phyloP scores from a whole-genome alignment of 2,888 invertebrate species.

The Ferrisia virgata region DNA sequence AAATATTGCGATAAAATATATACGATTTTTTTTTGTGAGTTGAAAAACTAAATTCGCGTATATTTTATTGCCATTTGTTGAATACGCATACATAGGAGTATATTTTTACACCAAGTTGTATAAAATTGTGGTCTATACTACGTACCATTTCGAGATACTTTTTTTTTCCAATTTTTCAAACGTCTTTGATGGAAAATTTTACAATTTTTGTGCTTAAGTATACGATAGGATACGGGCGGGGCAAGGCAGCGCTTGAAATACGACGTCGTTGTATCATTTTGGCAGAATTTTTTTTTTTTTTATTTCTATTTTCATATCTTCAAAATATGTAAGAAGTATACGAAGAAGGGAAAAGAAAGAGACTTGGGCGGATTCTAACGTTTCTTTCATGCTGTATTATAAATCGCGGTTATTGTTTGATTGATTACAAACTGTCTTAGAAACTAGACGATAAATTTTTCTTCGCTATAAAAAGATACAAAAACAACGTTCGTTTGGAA shows the following conservation, averaged over 20 bases:
- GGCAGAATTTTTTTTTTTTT: neutral
- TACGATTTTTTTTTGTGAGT: neutral
- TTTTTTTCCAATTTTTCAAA: neutral
- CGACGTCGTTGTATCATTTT: neutral
- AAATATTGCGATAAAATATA: neutral
- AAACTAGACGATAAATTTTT: neutral
- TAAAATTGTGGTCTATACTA: no score
- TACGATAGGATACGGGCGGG: neutral
- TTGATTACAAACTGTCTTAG: neutral
- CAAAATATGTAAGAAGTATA: no score
- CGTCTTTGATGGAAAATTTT: neutral
- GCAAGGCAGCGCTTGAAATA: neutral
- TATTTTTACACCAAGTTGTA: neutral
- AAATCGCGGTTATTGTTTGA: slow-evolving; percentile 7
- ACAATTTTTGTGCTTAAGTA: neutral
- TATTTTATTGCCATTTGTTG: neutral
- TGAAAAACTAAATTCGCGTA: neutral
- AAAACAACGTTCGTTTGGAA: neutral
- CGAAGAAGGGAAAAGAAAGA: neutral
- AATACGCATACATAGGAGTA: no score
- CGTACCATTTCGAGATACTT: neutral
- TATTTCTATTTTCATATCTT: no score
- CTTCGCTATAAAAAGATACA: neutral
- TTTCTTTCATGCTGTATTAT: neutral
- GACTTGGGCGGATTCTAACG: neutral